These are phyloP conservation scores for Harpagoxenus sublaevis DNA, from an alignment of 2,888 invertebrate species.

Conservation along the genomic window DNA sequence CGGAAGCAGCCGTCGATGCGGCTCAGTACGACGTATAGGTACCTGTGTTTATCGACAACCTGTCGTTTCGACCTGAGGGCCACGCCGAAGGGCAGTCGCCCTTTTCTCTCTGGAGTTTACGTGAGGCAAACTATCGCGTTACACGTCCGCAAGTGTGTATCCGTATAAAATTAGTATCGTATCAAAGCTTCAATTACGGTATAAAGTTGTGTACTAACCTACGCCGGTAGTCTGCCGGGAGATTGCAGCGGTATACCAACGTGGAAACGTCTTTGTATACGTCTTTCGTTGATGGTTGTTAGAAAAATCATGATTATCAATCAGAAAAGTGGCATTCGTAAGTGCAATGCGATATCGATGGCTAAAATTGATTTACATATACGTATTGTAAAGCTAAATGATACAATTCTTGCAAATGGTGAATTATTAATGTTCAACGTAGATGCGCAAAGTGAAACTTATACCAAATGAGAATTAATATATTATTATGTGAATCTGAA, in stretches of 20 bases:
- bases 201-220: constrained; percentile 23
- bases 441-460: background rate
- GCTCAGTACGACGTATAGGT: constrained; percentile 61
- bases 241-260: background rate
- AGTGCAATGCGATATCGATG: background rate
- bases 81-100: constrained; percentile 69
- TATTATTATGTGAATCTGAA: background rate
- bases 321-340: background rate
- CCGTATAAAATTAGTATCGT: constrained; percentile 58
- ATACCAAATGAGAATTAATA: background rate
- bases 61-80: constrained; percentile 67
- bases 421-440: background rate
- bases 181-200: constrained; percentile 46
- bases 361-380: background rate
- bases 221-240: background rate
- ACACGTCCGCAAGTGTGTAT: constrained; percentile 45
- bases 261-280: background rate
- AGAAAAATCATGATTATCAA: background rate
- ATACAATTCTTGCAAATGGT: background rate
- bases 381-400: background rate
- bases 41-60: constrained; percentile 75
- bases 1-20: constrained; percentile 63
- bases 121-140: constrained; percentile 57
- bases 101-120: constrained; percentile 71
- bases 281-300: background rate